Conservation (phyloP, 1,140 invertebrate species). For the Orius insidiosus region DNA sequence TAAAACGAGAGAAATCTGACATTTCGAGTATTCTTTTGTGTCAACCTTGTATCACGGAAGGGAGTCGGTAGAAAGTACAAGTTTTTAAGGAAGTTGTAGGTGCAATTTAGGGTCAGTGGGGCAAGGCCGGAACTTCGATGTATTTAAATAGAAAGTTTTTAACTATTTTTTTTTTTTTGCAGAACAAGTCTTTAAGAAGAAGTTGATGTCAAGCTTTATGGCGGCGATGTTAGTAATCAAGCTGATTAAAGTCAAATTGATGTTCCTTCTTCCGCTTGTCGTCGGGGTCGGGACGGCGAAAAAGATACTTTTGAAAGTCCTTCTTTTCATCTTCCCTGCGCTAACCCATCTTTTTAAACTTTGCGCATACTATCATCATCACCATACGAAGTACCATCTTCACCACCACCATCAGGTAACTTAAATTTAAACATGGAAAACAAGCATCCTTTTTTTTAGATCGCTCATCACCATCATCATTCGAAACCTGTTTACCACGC, state of each 20-base stretch:
- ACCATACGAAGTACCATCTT: slow-evolving; percentile 53
- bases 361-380: slow-evolving; percentile 59
- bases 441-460: slow-evolving; percentile 8
- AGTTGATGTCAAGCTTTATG: slow-evolving; percentile 49
- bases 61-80: too few species aligned
- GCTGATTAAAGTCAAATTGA: slow-evolving; percentile 35
- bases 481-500: not conserved
- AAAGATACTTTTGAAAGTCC: slow-evolving; percentile 58
- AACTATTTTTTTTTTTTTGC: slow-evolving; percentile 26
- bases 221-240: slow-evolving; percentile 60
- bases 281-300: slow-evolving; percentile 59
- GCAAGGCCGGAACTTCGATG: too few species aligned
- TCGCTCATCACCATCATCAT: slow-evolving; percentile 5
- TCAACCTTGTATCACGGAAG: too few species aligned
- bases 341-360: slow-evolving; percentile 65
- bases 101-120: too few species aligned
- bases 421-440: slow-evolving; percentile 18
- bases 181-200: slow-evolving; percentile 61
- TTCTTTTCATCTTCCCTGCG: slow-evolving; percentile 64
- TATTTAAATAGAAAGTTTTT: too few species aligned
- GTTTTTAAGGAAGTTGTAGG: too few species aligned
- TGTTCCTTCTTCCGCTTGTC: slow-evolving; percentile 22
- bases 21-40: too few species aligned
- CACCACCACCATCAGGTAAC: slow-evolving; percentile 54
- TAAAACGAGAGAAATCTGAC: too few species aligned